Conservation (phyloP, 2,113 vertebrate species). For the Dasypus novemcinctus region DNA sequence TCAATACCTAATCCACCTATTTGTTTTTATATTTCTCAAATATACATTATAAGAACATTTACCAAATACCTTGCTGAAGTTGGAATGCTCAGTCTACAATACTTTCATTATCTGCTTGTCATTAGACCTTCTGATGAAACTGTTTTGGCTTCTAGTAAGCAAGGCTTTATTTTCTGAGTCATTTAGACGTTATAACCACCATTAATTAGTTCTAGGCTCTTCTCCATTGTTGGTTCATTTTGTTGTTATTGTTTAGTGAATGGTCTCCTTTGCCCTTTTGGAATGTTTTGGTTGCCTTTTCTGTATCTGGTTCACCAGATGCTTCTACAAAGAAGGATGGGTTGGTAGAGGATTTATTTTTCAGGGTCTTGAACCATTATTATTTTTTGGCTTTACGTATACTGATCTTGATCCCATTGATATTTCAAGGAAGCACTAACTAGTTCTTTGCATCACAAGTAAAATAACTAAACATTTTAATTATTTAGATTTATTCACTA, state of each 20-base stretch:
- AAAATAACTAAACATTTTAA: accelerated
- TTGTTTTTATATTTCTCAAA: neutral
- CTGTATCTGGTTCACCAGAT: neutral
- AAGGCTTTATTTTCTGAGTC: neutral
- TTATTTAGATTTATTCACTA: neutral
- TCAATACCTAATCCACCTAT: neutral
- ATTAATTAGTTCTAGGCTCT: neutral
- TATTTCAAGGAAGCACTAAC: neutral
- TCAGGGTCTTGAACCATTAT: neutral
- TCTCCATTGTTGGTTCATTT: neutral
- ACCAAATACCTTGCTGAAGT: neutral
- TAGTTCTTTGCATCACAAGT: neutral
- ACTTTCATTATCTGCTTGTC: neutral
- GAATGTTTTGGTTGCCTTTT: neutral
- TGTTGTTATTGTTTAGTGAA: neutral
- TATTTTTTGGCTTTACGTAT: neutral
- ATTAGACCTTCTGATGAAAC: neutral
- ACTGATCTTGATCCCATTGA: neutral
- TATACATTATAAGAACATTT: neutral
- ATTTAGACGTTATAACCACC: neutral
- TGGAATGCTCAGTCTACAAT: neutral
- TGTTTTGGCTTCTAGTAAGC: neutral
- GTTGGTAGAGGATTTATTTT: neutral
- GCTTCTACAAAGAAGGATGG: neutral
- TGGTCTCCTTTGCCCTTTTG: neutral